A percentile compares a stretch with the other conserved stretches of the same genome.
These are phyloP conservation scores for Trachelipus rathkii DNA, from an alignment of 1,140 invertebrate species.

Conservation along the genomic window DNA sequence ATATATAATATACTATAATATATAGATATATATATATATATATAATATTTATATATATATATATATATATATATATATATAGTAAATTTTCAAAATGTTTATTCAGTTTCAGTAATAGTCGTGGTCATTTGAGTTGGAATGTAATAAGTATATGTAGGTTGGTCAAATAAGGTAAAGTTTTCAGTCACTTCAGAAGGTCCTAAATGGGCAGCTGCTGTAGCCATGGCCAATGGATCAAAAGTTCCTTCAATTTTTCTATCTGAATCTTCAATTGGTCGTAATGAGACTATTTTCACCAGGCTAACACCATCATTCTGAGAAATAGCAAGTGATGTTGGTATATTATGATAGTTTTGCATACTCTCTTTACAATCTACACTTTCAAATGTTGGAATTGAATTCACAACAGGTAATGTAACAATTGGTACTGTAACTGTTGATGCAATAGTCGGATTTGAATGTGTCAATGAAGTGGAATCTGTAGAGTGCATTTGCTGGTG, in stretches of 20 bases:
- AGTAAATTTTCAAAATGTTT: no score
- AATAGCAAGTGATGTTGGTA: conserved; percentile 27
- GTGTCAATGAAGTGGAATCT: conserved; percentile 24
- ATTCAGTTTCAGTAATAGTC: conserved; percentile 10
- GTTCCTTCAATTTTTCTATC: conserved; percentile 21
- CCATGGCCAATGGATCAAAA: conserved; percentile 32
- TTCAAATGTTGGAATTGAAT: conserved; percentile 1
- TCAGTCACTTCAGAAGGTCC: conserved; percentile 32
- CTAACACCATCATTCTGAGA: conserved; percentile 21
- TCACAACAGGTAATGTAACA: background rate
- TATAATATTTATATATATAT: no score
- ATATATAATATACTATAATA: no score
- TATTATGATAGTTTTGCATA: background rate
- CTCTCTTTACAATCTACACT: background rate
- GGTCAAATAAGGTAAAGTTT: conserved; percentile 31
- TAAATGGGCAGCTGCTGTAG: conserved; percentile 35
- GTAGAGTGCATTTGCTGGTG: conserved; percentile 35
- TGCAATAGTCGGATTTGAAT: conserved; percentile 24
- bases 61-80: no score
- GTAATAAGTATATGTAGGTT: conserved; percentile 30
- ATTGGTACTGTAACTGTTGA: conserved; percentile 24
- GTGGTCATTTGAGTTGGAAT: conserved; percentile 25
- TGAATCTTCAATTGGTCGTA: conserved; percentile 21
- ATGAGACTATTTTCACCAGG: conserved; percentile 20
- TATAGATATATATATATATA: no score